Base-by-base conservation (phyloP, 2,113 vertebrate genomes). In the Platichthys stellatus region DNA sequence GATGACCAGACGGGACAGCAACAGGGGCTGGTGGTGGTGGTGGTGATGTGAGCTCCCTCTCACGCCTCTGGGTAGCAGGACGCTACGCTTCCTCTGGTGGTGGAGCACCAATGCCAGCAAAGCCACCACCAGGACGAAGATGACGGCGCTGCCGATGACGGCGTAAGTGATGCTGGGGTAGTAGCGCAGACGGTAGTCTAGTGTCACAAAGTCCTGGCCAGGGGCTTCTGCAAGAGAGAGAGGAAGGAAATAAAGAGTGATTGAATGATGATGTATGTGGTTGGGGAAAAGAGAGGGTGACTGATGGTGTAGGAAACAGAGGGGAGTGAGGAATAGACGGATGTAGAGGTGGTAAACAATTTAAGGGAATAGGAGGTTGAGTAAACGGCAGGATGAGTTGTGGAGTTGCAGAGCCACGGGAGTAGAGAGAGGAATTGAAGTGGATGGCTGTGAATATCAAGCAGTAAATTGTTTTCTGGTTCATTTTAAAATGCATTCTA, bases 141-240 rank as follows among this genome's bases (percentile, higher is more conserved):
- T 97, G 83, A 98, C 94, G 0, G 97, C 97, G 75, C 98, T 99
- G 76, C 97, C 97, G 0, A 99, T 96, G 89, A 99, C 97, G 1
- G 97, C 97, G 0, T 99, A 99, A 6, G 96, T 98, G 74, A 99
- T 97, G 53, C 96, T 98, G 17, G 98, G 98, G 80, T 99, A 98
- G 90, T 98, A 97, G 1, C 96, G 96, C 4, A 98, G 94, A 65
- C 96, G 96, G 47, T 96, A 96, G 85, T 98, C 97, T 0, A 98
- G 94, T 0, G 96, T 97, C 85, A 98, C 96, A 0, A 97, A 97
- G 84, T 97, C 96, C 76, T 98, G 97, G 23, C 95, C 96, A 0
- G 96, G 97, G 80, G 95, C 95, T 70, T 98, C 97, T 99, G 93
- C 2, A 17, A 57, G 40, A 11, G 21, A 74, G 23, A 72, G n/a